A percentile compares a stretch with the other conserved stretches of the same genome.
Evolutionary conservation across 2,888 invertebrate genomes (phyloP).

Genomic region (Clanis bilineata): DNA sequence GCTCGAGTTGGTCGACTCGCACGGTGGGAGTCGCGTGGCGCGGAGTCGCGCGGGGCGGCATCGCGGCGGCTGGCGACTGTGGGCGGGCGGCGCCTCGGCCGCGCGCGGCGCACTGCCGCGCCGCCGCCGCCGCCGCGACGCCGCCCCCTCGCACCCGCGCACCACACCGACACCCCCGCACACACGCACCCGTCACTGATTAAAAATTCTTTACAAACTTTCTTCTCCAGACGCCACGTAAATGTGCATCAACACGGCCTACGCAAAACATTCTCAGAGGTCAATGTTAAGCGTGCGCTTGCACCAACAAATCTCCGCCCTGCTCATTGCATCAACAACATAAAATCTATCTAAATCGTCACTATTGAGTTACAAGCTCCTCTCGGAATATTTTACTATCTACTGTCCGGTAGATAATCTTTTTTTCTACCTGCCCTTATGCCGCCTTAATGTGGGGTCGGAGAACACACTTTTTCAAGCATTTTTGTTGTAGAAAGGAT

Average conservation of each 20-base stretch:
- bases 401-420: too few species aligned
- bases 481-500: too few species aligned
- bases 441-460: too few species aligned
- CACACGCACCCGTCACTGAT: slow-evolving; percentile 45
- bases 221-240: slow-evolving; percentile 55
- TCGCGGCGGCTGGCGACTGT: slow-evolving; percentile 55
- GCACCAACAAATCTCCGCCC: not conserved
- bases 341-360: not conserved
- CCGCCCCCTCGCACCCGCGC: slow-evolving; percentile 35
- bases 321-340: not conserved
- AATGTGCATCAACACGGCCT: slow-evolving; percentile 27
- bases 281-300: slow-evolving; percentile 6
- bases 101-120: slow-evolving; percentile 82
- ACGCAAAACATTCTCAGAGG: slow-evolving; percentile 29
- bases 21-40: slow-evolving; percentile 45
- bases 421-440: too few species aligned
- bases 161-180: slow-evolving; percentile 26
- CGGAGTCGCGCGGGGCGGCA: slow-evolving; percentile 52
- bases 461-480: too few species aligned
- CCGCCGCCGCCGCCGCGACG: slow-evolving; percentile 62
- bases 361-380: too few species aligned
- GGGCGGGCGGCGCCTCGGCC: slow-evolving; percentile 78
- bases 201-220: slow-evolving; percentile 76
- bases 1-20: slow-evolving; percentile 33
- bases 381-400: too few species aligned